Evolutionary conservation across 2,888 invertebrate species (phyloP).

Genomic region (Stenurella melanura): DNA sequence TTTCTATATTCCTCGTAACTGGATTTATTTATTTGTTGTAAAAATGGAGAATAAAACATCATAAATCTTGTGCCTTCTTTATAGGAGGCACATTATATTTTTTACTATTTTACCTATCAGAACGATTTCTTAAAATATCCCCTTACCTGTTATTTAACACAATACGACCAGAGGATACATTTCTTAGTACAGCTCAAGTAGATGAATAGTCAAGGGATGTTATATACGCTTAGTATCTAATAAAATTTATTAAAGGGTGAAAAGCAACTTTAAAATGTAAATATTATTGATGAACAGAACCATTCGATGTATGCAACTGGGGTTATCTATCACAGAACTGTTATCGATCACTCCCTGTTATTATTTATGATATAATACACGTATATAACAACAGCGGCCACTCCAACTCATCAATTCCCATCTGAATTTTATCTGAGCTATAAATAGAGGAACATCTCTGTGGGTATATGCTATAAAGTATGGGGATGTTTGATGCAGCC

Average conservation of each 20-base stretch:
- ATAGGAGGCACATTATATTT: too few species aligned
- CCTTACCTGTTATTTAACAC: too few species aligned
- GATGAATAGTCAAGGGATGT: neutral
- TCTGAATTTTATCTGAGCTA: conserved; percentile 4
- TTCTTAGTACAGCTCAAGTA: too few species aligned
- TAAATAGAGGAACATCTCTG: conserved; percentile 3
- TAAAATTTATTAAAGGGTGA: neutral
- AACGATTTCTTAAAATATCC: too few species aligned
- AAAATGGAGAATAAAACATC: too few species aligned
- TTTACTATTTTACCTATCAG: too few species aligned
- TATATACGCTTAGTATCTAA: neutral
- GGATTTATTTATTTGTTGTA: too few species aligned
- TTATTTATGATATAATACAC: neutral
- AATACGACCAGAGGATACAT: neutral
- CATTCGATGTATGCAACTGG: neutral
- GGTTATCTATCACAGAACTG: neutral
- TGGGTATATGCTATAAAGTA: conserved; percentile 4
- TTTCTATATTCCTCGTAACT: too few species aligned
- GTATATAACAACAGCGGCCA: neutral
- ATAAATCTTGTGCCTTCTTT: too few species aligned
- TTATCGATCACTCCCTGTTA: neutral
- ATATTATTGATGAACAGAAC: neutral
- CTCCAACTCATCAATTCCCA: conserved; percentile 1
- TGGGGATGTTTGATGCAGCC: conserved; percentile 1
- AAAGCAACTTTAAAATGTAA: neutral